Evolutionary conservation across 37 sponge, comb jelly and placozoan species (phyloP).

Genomic region (Hormiphora californensis): DNA sequence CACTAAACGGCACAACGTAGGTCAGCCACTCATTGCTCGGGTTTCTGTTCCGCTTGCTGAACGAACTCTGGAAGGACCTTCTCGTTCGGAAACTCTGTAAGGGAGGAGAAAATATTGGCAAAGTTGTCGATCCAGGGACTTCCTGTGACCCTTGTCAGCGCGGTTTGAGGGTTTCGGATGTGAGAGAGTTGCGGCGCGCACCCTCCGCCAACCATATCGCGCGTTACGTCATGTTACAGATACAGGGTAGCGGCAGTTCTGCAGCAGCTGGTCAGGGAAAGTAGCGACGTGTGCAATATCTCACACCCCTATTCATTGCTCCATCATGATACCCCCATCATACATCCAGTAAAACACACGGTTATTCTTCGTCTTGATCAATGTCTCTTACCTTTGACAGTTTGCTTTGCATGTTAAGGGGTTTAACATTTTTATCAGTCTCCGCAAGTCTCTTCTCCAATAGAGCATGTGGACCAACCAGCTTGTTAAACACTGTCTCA

Average conservation of each 20-base stretch:
- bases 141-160: background rate
- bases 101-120: background rate
- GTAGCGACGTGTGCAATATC: too few relatives aligned
- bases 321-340: background rate
- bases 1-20: constrained; percentile 34
- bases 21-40: constrained; percentile 29
- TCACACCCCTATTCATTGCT: background rate
- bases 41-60: constrained; percentile 18
- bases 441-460: constrained; percentile 43
- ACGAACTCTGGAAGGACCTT: constrained; percentile 27
- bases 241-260: too few relatives aligned
- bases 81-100: constrained; percentile 37
- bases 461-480: constrained; percentile 15
- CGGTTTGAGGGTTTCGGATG: too few relatives aligned
- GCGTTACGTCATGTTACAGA: background rate
- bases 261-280: too few relatives aligned
- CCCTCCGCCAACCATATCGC: too few relatives aligned
- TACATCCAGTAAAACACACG: background rate
- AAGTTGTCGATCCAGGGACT: too few relatives aligned
- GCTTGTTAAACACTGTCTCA: constrained; percentile 26
- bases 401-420: constrained; percentile 13
- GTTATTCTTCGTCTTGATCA: background rate
- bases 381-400: constrained; percentile 23
- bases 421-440: constrained; percentile 53
- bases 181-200: too few relatives aligned